These are phyloP conservation scores for Xanthostigma xanthostigma DNA, from an alignment of 2,888 invertebrate species.

Conservation along the genomic window DNA sequence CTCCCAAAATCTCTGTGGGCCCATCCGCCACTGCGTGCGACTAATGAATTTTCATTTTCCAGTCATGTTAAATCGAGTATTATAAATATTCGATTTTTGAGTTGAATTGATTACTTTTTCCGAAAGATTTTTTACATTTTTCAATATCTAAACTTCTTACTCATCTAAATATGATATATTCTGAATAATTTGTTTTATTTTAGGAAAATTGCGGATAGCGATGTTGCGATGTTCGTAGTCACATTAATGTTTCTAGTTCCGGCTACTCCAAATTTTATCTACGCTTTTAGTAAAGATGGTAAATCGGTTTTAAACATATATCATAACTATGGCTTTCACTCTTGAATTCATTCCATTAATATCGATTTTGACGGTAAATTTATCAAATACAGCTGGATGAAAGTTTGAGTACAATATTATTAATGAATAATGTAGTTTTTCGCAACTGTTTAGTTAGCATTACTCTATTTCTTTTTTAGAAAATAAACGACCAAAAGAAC, in stretches of 20 bases:
- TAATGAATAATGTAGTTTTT: too few relatives aligned
- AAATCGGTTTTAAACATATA: constrained; percentile 7
- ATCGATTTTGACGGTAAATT: too few relatives aligned
- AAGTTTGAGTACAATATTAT: too few relatives aligned
- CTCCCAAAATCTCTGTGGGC: too few relatives aligned
- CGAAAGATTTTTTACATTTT: not conserved
- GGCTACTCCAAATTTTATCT: constrained; percentile 57
- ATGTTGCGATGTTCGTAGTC: constrained; percentile 70
- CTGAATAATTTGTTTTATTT: constrained; percentile 15
- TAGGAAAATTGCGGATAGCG: constrained; percentile 63
- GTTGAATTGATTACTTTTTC: not conserved
- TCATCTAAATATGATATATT: not conserved
- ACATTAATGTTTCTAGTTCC: constrained; percentile 74
- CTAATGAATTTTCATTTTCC: not conserved
- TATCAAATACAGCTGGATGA: too few relatives aligned
- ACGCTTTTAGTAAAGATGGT: constrained; percentile 41
- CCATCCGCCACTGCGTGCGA: too few relatives aligned
- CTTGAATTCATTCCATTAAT: not conserved
- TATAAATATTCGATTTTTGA: not conserved
- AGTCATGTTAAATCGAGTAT: not conserved
- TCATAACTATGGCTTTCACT: not conserved
- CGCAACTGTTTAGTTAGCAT: too few relatives aligned
- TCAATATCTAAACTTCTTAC: not conserved
- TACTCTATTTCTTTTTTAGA: constrained; percentile 1
- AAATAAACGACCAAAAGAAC: constrained; percentile 34